A percentile compares a stretch with the other conserved stretches of the same genome.
Conservation (phyloP, 2,888 invertebrate genomes). For the Cancer borealis region DNA sequence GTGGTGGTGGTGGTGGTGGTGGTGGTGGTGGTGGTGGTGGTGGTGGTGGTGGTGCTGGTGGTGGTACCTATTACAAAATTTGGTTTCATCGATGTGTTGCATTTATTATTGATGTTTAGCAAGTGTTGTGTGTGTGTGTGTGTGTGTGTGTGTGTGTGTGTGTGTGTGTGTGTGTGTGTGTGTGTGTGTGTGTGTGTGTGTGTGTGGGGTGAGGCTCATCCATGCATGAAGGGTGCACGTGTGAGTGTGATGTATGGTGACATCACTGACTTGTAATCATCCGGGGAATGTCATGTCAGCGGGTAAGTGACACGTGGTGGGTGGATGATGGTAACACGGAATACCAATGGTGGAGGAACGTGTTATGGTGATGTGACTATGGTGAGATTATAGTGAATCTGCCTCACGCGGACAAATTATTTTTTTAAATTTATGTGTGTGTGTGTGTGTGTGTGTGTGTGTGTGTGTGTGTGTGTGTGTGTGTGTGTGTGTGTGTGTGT, state of each 20-base stretch:
- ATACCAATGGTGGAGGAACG: background rate
- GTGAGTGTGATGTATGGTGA: background rate
- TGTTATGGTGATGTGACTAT: background rate
- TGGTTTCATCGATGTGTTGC: no score
- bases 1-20: background rate
- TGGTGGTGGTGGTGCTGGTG: background rate
- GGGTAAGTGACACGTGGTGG: background rate
- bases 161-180: constrained; percentile 17
- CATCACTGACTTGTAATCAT: background rate
- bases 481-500: constrained; percentile 7
- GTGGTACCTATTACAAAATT: background rate
- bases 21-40: background rate
- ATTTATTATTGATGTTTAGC: no score
- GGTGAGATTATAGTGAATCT: background rate
- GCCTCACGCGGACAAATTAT: no score
- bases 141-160: constrained; percentile 2
- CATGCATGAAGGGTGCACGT: background rate
- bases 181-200: constrained; percentile 2
- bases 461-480: background rate
- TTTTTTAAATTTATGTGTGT: no score
- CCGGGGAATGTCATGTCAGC: background rate
- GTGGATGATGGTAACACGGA: background rate
- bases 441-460: background rate
- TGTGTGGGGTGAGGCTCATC: background rate
- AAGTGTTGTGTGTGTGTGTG: background rate